A percentile compares a stretch with the other conserved stretches of the same genome.
Conservation (phyloP, 2,888 invertebrate genomes). For the Calliopum simillimum region DNA sequence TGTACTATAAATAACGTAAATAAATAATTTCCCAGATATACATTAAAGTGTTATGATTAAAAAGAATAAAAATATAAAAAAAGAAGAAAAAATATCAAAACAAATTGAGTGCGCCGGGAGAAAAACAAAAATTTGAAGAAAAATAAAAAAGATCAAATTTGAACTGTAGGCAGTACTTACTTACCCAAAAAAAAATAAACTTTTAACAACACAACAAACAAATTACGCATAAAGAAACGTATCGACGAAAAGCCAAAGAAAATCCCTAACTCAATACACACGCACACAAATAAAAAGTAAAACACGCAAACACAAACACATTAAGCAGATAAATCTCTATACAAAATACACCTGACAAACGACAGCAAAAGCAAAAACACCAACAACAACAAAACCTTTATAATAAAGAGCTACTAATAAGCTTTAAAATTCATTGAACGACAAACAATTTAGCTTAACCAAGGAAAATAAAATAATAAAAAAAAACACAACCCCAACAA, state of each 20-base stretch:
- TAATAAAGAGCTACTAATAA: conserved; percentile 21
- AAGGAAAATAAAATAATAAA: background rate
- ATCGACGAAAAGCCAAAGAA: background rate
- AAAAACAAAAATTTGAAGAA: background rate
- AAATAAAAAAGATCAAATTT: conserved; percentile 1
- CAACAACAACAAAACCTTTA: background rate
- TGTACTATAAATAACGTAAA: no score
- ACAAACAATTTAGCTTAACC: conserved; percentile 4
- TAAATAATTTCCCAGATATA: conserved; percentile 2
- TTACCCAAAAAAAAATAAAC: no score
- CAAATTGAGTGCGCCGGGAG: no score
- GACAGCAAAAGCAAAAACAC: background rate
- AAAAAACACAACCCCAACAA: background rate
- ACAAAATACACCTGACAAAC: conserved; percentile 13
- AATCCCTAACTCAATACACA: background rate
- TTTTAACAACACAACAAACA: conserved; percentile 18
- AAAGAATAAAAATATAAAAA: background rate
- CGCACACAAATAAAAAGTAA: no score
- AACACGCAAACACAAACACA: background rate
- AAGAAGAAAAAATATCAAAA: background rate
- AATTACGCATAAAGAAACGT: conserved; percentile 14
- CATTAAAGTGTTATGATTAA: background rate
- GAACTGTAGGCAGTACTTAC: no score
- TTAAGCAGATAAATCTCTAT: background rate
- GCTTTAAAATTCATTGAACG: conserved; percentile 27